A percentile compares a stretch with the other conserved stretches of the same genome.
Evolutionary conservation across 2,797 vertebrate genomes (phyloP).

Genomic region (Corythornis leucogaster): DNA sequence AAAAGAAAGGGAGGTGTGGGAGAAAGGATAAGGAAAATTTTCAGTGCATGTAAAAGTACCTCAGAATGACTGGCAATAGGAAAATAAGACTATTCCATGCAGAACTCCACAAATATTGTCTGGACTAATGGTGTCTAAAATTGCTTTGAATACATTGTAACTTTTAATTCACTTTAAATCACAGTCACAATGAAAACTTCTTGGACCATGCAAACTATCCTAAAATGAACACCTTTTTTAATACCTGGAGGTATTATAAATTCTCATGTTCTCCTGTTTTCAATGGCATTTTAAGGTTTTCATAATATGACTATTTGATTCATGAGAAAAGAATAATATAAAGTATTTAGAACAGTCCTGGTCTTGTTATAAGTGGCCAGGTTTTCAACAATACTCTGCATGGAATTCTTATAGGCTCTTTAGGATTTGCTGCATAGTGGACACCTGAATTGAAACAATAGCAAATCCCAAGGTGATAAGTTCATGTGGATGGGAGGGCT

Average conservation of each 20-base stretch:
- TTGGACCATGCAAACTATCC: neutral
- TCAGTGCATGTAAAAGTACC: neutral
- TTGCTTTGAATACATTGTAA: slow-evolving; percentile 10
- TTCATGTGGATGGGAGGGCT: neutral
- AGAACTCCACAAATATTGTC: slow-evolving; percentile 29
- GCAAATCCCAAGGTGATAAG: neutral
- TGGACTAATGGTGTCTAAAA: slow-evolving; percentile 56
- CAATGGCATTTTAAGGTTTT: neutral
- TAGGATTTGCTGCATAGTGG: neutral
- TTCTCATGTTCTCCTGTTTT: neutral
- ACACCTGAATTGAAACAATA: neutral
- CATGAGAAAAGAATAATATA: neutral
- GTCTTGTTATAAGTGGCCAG: neutral
- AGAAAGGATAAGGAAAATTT: neutral
- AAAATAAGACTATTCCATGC: slow-evolving; percentile 34
- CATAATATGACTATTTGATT: neutral
- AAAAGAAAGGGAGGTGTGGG: neutral
- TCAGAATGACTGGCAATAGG: slow-evolving; percentile 21
- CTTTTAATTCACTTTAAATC: slow-evolving; percentile 43
- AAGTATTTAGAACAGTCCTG: neutral
- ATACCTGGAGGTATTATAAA: neutral
- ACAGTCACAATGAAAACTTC: slow-evolving; percentile 29
- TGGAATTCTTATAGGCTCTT: neutral
- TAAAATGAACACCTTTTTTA: neutral
- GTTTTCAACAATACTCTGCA: neutral